Base-by-base conservation (phyloP, 2,888 invertebrate genomes). In the Phrixothrix hirtus region DNA sequence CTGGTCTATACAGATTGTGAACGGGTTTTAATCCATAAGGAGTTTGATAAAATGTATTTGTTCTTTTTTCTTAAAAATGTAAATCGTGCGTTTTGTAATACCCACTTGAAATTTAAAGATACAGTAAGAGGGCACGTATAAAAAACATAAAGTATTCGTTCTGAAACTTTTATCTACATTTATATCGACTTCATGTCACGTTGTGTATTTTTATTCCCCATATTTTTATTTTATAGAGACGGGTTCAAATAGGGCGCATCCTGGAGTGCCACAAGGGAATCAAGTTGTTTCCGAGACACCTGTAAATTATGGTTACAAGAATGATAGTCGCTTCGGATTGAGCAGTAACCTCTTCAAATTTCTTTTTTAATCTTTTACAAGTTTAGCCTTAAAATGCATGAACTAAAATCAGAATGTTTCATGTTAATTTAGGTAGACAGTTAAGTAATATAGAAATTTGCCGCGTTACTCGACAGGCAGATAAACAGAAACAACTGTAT, bases 191-290 rank as follows among this genome's bases (percentile, higher is more conserved):
- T 58, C 60, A 60, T 54, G 63, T 64, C 62, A 58, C 61, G 62
- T 65, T 66, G 63, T 66, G 61, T 63, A 62, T 66, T 63, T 65
- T 63, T 64, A 65, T 67, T 63, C 63, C 58, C 63, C 61, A 67
- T 67, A 67, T 67, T 64, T 65, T 61, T 61, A 59, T 60, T 67
- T 67, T 64, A 67, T 64, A 58, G 61, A 61, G 56, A 63, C 59
- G 55, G 60, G 57, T 58, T 62, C 60, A 60, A 63, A 65, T 65
- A 59, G 59, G 60, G 59, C 62, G 58, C 57, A 60, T 63, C 63
- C 65, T 53, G 55, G 50, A 17, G 35, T 42, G 50, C 60, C 61
- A 57, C 61, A 35, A 32, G 60, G 65, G 62, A 60, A 60, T 62
- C 54, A 47, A 61, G 61, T 55, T 54, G 55, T 58, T 60, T 63